Evolutionary conservation across 2,113 vertebrate species (phyloP).

Genomic region (Pelobates fuscus): DNA sequence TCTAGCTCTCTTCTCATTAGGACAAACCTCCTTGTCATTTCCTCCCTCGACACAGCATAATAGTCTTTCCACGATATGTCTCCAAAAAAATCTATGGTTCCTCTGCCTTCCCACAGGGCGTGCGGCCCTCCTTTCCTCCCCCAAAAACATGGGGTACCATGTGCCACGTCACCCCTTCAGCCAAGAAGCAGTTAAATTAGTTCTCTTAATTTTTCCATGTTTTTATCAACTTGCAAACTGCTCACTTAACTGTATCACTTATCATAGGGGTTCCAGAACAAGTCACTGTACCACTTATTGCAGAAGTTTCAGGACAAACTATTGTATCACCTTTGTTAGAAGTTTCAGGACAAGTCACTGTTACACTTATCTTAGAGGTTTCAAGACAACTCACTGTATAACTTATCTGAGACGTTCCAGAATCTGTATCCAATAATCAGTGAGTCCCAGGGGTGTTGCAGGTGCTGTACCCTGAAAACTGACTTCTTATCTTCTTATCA

Average conservation of each 20-base stretch:
- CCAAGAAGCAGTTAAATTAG: constrained; percentile 22
- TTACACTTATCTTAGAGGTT: constrained; percentile 26
- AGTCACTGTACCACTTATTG: too few relatives aligned
- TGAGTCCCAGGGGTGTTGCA: not conserved
- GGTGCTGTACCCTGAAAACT: constrained; percentile 37
- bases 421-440: constrained; percentile 29
- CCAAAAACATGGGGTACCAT: constrained; percentile 37
- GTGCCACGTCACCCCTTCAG: constrained; percentile 9
- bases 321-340: too few relatives aligned
- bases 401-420: constrained; percentile 26
- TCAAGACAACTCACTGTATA: constrained; percentile 25
- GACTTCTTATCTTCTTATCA: constrained; percentile 36
- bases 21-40: constrained; percentile 9
- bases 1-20: constrained; percentile 25
- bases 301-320: too few relatives aligned
- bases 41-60: constrained; percentile 29
- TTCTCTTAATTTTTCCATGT: constrained; percentile 19
- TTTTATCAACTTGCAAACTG: constrained; percentile 18
- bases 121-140: constrained; percentile 30
- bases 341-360: not conserved
- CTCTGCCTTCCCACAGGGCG: constrained; percentile 42
- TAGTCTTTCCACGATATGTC: constrained; percentile 31
- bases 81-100: constrained; percentile 32
- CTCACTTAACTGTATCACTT: constrained; percentile 28
- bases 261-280: too few relatives aligned